Evolutionary conservation across 2,113 vertebrate genomes (phyloP), one percentile per base, ranked within the genome.

Genomic region (Romanogobio albipinnatus): DNA sequence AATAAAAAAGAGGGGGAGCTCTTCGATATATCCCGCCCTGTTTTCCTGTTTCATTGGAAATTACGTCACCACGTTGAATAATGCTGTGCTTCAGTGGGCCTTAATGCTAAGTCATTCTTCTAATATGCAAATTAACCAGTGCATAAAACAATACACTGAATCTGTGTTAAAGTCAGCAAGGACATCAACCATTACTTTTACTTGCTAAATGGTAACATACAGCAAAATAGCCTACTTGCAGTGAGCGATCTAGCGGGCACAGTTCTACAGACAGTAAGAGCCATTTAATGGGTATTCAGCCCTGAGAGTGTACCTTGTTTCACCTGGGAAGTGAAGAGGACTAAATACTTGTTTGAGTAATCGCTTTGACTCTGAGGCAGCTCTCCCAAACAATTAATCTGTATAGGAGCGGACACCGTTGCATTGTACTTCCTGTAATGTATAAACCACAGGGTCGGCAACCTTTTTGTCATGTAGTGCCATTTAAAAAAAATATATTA

Each of bases 301-400:
- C 7, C 22, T 73, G 70, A 47, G 39, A 22, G 5, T 74, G 43
- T 43, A 74, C 43, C 22, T 73, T 13, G 1, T 26, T 74, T 24
- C 22, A 49, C 43, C 10, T 49, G 43, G 24, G 11, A 74, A n/a
- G 43, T 74, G 45, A 74, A 74, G 45, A 74, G 71, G 71, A 74
- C 45, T 49, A 74, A 74, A 74, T 17, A 6, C 10, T 14, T 74
- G 51, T 56, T 56, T 56, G 51, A 56, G 51, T 56, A 5, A 56
- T 4, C 58, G 1, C 22, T n/a, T n/a, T 59, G 58, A 59, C 58
- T 59, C 58, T 59, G 22, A 59, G 56, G n/a, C 7, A 10, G 22
- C 56, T 59, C 22, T 59, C 8, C 22, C 19, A 59, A 58, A n/a
- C 56, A n/a, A 9, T 59, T 59, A 1, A 59, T n/a, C 22, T 59